A percentile compares a stretch with the other conserved stretches of the same genome.
phyloP scores from a whole-genome alignment of 2,113 vertebrate species.

The Aspidoscelis tigris region DNA sequence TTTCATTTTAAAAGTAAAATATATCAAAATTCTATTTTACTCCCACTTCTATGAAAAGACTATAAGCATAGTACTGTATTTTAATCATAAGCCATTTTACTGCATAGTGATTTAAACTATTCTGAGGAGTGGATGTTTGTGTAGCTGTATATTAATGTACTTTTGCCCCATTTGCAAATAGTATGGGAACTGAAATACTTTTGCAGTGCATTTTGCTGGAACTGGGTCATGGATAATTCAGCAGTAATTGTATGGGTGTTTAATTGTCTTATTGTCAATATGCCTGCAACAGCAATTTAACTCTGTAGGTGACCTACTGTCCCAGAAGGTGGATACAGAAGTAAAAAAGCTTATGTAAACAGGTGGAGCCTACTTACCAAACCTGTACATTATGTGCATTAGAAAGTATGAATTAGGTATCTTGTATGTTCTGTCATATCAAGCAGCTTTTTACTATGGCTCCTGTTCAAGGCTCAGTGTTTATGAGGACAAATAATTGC shows the following conservation, averaged over 20 bases:
- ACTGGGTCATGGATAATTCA: constrained; percentile 8
- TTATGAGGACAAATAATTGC: constrained; percentile 16
- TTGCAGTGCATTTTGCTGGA: neutral
- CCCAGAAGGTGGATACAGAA: neutral
- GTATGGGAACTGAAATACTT: constrained; percentile 8
- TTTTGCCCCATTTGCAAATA: constrained; percentile 38
- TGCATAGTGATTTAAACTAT: neutral
- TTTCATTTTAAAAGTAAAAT: neutral
- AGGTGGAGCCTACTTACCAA: neutral
- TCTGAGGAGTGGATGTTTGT: constrained; percentile 23
- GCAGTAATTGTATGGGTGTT: neutral
- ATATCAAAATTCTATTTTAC: neutral
- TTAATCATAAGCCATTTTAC: neutral
- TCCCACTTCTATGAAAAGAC: neutral
- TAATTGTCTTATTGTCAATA: neutral
- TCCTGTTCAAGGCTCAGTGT: neutral
- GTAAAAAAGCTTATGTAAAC: neutral
- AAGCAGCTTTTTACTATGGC: neutral
- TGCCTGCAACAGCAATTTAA: rapidly evolving
- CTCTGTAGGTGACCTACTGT: neutral
- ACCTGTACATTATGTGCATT: rapidly evolving
- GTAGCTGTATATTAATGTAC: neutral
- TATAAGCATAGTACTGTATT: neutral
- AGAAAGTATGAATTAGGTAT: neutral
- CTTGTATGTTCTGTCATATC: neutral